Evolutionary conservation across 2,888 invertebrate species (phyloP), one percentile per base, ranked within the genome.

Genomic region (Idaea dimidiata): DNA sequence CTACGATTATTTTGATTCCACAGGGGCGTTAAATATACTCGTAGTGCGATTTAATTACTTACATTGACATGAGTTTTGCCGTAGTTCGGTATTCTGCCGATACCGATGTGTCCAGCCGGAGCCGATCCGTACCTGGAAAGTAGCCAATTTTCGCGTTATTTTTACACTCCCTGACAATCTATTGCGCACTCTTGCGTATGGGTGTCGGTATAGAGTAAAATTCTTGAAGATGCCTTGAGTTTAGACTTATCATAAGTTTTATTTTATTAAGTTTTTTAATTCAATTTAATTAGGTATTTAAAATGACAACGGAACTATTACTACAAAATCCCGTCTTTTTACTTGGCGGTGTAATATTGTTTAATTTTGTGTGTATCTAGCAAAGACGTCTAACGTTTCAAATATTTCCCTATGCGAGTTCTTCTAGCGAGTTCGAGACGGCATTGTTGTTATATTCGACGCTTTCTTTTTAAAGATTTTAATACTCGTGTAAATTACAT

Each of bases 31-130:
- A 5, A 24, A 24, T 24, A 24, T 24, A 24, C 0, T 14, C 1
- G 43, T 43, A 14, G 43, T 14, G 10, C 3, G 43, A 43, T 1
- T 14, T 43, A 43, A 43, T 43, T 65, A 91, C 91, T 90, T 74
- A 92, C 91, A 79, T 90, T 91, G 67, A 88, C 88, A 69, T 91
- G 90, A 67, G 89, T 85, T 84, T 83, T 91, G 76, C 92, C 91
- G 79, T 75, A 92, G 87, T 86, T 88, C 72, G 92, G 92, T 77
- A 92, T 92, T 80, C 92, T 88, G 43, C 43, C 43, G 24, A 24
- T 24, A 74, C 92, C 91, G 77, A 86, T 73, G 81, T 92, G 90
- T 73, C 91, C 91, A 76, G 83, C 75, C 72, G 79, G 75, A 66
- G 88, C 82, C 63, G 84, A 78, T 68, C 87, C 90, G 81, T 84